Evolutionary conservation across 1,140 invertebrate genomes (phyloP).

Genomic region (Helicoverpa armigera): DNA sequence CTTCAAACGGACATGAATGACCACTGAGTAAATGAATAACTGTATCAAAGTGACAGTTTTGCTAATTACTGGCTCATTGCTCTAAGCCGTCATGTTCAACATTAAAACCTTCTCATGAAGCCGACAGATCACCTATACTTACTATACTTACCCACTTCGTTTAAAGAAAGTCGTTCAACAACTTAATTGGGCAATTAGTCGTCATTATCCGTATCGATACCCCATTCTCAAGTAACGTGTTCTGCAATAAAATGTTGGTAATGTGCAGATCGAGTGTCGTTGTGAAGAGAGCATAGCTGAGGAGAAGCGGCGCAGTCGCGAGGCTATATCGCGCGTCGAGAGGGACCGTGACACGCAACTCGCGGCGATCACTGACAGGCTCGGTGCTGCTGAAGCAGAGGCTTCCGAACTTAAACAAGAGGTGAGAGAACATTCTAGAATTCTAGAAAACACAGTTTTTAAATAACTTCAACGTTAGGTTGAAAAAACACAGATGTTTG

Average conservation of each 20-base stretch:
- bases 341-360: slow-evolving; percentile 95
- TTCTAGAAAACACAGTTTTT: neutral
- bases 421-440: slow-evolving; percentile 68
- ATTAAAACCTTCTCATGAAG: neutral
- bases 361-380: slow-evolving; percentile 93
- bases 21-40: too few relatives aligned
- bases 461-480: too few relatives aligned
- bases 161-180: neutral
- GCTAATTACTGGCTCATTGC: too few relatives aligned
- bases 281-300: slow-evolving; percentile 94
- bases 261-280: slow-evolving; percentile 90
- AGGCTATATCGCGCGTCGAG: slow-evolving; percentile 93
- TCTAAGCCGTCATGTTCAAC: too few relatives aligned
- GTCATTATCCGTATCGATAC: neutral
- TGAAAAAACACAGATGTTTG: too few relatives aligned
- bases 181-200: neutral
- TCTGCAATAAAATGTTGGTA: slow-evolving; percentile 35
- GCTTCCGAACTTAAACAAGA: slow-evolving; percentile 93
- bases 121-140: neutral
- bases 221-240: neutral
- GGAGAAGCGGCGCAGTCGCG: slow-evolving; percentile 94
- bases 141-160: neutral
- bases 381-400: slow-evolving; percentile 93
- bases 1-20: neutral
- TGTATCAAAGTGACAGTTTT: too few relatives aligned